A percentile compares a stretch with the other conserved stretches of the same genome.
phyloP scores from a whole-genome alignment of 2,113 vertebrate species.

The Lota lota region DNA sequence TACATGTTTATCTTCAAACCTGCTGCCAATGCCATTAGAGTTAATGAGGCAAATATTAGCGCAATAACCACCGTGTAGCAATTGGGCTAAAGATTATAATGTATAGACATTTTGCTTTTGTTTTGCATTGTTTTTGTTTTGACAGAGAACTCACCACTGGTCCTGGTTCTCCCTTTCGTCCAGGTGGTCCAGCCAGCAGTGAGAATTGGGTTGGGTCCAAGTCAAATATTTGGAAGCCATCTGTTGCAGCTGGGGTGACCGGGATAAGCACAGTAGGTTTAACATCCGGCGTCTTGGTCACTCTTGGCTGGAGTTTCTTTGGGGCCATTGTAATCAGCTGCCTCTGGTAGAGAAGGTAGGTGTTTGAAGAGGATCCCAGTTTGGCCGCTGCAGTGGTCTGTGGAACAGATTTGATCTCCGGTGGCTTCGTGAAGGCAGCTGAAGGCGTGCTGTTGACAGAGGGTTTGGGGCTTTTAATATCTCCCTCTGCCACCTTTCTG shows the following conservation, averaged over 20 bases:
- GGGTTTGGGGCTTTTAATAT: conserved; percentile 48
- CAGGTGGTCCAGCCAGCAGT: conserved; percentile 77
- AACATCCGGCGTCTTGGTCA: conserved; percentile 48
- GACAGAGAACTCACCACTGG: conserved; percentile 74
- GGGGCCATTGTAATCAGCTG: conserved; percentile 15
- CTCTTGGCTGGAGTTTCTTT: conserved; percentile 56
- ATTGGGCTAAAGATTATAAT: too few species aligned
- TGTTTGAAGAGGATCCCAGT: conserved; percentile 11
- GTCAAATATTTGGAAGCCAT: conserved; percentile 79
- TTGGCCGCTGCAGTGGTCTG: conserved; percentile 47
- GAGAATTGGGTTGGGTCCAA: conserved; percentile 80
- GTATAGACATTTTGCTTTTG: too few species aligned
- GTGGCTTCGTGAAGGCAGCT: conserved; percentile 34
- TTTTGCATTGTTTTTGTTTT: too few species aligned
- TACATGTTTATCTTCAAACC: too few species aligned
- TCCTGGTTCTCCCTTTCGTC: conserved; percentile 88
- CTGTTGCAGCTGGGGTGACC: conserved; percentile 73
- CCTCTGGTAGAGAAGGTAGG: conserved; percentile 40
- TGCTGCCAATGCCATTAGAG: too few species aligned
- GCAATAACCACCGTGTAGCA: too few species aligned
- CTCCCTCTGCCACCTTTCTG: conserved; percentile 48
- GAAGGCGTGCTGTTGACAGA: conserved; percentile 43
- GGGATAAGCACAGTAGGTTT: conserved; percentile 50
- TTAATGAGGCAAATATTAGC: too few species aligned
- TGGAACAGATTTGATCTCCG: conserved; percentile 37